These are phyloP conservation scores for Hypena proboscidalis DNA, from an alignment of 2,888 invertebrate species.

Conservation along the genomic window DNA sequence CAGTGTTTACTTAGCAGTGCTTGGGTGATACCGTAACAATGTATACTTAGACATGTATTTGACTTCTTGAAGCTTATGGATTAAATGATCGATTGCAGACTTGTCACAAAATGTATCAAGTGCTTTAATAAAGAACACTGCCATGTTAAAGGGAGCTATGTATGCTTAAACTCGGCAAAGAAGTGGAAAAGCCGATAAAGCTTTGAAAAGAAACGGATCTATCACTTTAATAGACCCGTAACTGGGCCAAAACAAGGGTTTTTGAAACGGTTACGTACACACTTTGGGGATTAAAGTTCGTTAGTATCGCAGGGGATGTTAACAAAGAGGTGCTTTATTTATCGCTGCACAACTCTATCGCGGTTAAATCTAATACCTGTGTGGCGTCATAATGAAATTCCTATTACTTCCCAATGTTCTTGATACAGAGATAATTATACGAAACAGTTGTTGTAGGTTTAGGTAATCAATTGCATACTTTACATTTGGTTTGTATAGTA, in stretches of 20 bases:
- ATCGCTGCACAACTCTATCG: slow-evolving; percentile 3
- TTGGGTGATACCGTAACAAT: background rate
- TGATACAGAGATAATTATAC: no score
- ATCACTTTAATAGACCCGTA: background rate
- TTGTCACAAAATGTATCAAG: background rate
- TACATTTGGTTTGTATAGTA: no score
- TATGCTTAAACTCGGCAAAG: no score
- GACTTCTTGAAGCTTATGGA: background rate
- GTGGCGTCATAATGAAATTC: no score
- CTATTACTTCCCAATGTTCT: no score
- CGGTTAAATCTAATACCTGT: background rate
- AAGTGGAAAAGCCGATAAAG: background rate
- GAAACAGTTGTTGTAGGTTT: no score
- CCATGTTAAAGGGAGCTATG: no score
- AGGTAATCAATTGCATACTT: no score
- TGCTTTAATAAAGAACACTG: slow-evolving; percentile 1
- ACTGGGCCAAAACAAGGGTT: background rate
- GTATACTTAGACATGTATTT: slow-evolving; percentile 7
- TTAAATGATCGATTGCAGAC: background rate
- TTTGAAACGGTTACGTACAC: slow-evolving; percentile 7
- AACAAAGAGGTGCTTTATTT: slow-evolving; percentile 8
- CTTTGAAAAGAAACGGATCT: no score
- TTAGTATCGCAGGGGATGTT: background rate
- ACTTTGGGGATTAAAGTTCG: slow-evolving; percentile 11
- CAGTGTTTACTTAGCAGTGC: slow-evolving; percentile 17